phyloP scores from a whole-genome alignment of 92 coral and sea anemone species.

The Umimayanthus chanpuru region DNA sequence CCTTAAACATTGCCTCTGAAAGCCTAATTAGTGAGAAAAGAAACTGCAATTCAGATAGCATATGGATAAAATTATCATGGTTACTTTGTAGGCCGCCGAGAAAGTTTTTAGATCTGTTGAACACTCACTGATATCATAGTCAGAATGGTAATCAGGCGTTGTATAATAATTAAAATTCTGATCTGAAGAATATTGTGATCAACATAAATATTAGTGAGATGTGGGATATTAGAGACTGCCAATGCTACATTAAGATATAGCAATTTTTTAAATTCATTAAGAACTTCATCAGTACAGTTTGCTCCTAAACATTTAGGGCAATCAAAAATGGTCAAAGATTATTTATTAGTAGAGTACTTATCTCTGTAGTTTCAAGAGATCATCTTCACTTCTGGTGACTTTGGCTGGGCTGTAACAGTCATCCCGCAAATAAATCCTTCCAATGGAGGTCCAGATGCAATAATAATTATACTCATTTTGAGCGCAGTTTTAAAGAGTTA shows the following conservation, averaged over 20 bases:
- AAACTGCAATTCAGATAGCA: no score
- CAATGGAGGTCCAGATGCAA: no score
- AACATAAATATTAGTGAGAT: no score
- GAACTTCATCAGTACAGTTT: neutral
- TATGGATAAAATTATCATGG: no score
- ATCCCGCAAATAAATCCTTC: slow-evolving; percentile 6
- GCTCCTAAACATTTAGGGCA: neutral
- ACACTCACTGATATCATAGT: slow-evolving; percentile 7
- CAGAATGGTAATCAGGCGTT: slow-evolving; percentile 48
- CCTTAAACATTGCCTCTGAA: no score
- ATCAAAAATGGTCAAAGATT: neutral
- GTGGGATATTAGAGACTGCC: no score
- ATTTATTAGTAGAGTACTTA: neutral
- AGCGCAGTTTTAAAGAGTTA: no score
- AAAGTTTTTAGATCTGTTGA: slow-evolving; percentile 16
- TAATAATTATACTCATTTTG: no score
- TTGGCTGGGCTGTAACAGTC: neutral
- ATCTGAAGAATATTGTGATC: neutral
- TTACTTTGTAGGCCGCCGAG: no score
- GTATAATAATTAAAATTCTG: slow-evolving; percentile 48
- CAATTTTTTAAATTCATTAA: neutral
- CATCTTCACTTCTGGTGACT: no score
- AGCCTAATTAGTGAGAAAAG: no score
- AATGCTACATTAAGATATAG: neutral
- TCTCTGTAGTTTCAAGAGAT: neutral